phyloP scores from a whole-genome alignment of 1,140 invertebrate genomes.

The Trichonephila inaurata region DNA sequence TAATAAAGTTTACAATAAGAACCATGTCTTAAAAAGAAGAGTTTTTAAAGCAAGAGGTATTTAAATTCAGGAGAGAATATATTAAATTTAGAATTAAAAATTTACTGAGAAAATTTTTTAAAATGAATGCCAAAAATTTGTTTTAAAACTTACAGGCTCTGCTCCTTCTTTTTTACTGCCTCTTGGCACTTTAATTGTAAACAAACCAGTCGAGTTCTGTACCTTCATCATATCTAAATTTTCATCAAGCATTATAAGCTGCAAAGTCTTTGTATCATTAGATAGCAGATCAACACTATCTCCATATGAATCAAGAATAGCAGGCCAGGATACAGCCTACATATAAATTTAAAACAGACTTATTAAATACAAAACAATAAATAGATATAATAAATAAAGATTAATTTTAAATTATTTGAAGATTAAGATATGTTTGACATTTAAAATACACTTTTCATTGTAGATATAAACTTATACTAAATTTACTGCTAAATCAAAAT shows the following conservation, averaged over 20 bases:
- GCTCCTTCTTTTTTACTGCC: slow-evolving; percentile 72
- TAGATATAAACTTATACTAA: too few relatives aligned
- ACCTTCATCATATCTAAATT: slow-evolving; percentile 77
- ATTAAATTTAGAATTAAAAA: too few relatives aligned
- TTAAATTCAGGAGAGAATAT: too few relatives aligned
- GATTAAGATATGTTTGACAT: not conserved
- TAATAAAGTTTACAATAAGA: too few relatives aligned
- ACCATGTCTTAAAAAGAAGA: too few relatives aligned
- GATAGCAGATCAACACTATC: slow-evolving; percentile 79
- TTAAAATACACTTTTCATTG: too few relatives aligned
- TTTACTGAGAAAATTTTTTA: too few relatives aligned
- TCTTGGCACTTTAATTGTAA: slow-evolving; percentile 79
- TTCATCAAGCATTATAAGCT: slow-evolving; percentile 78
- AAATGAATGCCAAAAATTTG: too few relatives aligned
- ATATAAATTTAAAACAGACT: not conserved
- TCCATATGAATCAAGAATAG: slow-evolving; percentile 79
- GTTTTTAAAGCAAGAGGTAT: too few relatives aligned
- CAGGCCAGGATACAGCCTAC: slow-evolving; percentile 79
- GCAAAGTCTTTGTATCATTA: slow-evolving; percentile 78
- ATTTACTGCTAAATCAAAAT: too few relatives aligned
- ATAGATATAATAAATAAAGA: not conserved
- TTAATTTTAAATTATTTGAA: not conserved
- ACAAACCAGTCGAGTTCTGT: slow-evolving; percentile 77
- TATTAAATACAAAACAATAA: too few relatives aligned
- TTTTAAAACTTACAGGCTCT: slow-evolving; percentile 53